Evolutionary conservation across 2,888 invertebrate genomes (phyloP).

Genomic region (Oscheius sp.): DNA sequence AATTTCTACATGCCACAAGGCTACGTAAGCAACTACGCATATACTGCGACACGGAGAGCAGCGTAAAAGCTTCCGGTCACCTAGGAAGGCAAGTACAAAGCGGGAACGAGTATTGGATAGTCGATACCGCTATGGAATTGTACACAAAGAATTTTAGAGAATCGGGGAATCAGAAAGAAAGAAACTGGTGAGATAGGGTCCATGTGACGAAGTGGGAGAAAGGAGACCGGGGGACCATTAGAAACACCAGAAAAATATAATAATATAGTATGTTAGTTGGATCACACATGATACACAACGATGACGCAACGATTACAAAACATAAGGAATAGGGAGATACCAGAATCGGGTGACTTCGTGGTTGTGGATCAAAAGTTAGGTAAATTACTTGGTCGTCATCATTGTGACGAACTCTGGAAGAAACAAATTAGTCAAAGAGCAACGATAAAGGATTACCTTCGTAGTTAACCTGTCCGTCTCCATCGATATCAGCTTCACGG

Average conservation of each 20-base stretch:
- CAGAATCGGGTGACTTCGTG: slow-evolving; percentile 21
- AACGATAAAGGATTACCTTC: slow-evolving; percentile 54
- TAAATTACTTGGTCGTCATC: slow-evolving; percentile 68
- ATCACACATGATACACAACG: slow-evolving; percentile 30
- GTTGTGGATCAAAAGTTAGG: slow-evolving; percentile 1
- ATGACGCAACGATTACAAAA: slow-evolving; percentile 23
- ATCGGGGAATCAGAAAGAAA: slow-evolving; percentile 22
- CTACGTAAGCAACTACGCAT: slow-evolving; percentile 30
- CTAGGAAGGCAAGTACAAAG: slow-evolving; percentile 25
- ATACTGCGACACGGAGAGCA: neutral
- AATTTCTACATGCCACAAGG: slow-evolving; percentile 17
- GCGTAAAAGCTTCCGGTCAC: slow-evolving; percentile 6
- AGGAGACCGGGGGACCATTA: slow-evolving; percentile 19
- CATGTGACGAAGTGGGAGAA: neutral
- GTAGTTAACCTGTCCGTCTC: slow-evolving; percentile 98
- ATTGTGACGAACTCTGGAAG: slow-evolving; percentile 68
- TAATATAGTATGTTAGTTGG: slow-evolving; percentile 15
- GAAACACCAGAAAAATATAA: slow-evolving; percentile 16
- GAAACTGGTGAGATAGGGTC: slow-evolving; percentile 4
- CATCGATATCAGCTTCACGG: slow-evolving; percentile 95
- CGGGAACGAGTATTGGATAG: neutral
- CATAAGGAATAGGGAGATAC: slow-evolving; percentile 24
- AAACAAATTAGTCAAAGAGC: neutral
- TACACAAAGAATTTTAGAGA: slow-evolving; percentile 22
- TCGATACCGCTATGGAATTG: slow-evolving; percentile 25